Conservation (phyloP, 2,888 invertebrate genomes). For the Falcaria lacertinaria region DNA sequence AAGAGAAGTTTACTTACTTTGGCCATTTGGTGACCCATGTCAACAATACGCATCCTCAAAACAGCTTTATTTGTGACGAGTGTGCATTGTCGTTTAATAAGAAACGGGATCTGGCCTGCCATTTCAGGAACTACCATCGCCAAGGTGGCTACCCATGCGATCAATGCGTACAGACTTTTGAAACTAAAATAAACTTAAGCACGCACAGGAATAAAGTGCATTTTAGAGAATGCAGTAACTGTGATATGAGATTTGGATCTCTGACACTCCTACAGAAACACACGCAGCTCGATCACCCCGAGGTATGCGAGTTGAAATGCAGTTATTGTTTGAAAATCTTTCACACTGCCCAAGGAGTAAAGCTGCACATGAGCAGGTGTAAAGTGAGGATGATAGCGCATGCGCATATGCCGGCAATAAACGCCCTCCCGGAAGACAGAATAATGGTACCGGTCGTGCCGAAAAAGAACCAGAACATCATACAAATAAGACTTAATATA, state of each 20-base stretch:
- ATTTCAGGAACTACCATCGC: conserved; percentile 47
- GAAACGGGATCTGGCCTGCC: conserved; percentile 48
- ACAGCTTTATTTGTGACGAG: conserved; percentile 52
- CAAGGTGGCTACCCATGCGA: conserved; percentile 52
- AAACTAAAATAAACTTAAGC: conserved; percentile 28
- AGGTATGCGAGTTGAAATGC: conserved; percentile 45
- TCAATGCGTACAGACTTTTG: conserved; percentile 43
- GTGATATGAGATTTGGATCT: conserved; percentile 42
- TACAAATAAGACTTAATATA: conserved; percentile 60
- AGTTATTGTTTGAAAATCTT: conserved; percentile 52
- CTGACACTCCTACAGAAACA: conserved; percentile 47
- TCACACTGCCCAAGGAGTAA: conserved; percentile 47
- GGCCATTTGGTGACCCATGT: conserved; percentile 53
- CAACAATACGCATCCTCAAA: conserved; percentile 46
- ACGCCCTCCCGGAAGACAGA: conserved; percentile 17
- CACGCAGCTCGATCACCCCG: conserved; percentile 44
- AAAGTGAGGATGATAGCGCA: conserved; percentile 35
- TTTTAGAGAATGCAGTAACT: conserved; percentile 49
- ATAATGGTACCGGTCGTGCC: conserved; percentile 18
- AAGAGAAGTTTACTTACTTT: conserved; percentile 49
- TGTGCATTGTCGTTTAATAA: conserved; percentile 55
- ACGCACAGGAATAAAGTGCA: conserved; percentile 50
- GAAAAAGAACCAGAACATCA: conserved; percentile 45
- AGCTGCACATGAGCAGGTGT: conserved; percentile 52
- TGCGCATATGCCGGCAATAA: conserved; percentile 16